Evolutionary conservation across 2,797 vertebrate species (phyloP), one percentile per base, ranked within the genome.

Genomic region (Aselliscus stoliczkanus): DNA sequence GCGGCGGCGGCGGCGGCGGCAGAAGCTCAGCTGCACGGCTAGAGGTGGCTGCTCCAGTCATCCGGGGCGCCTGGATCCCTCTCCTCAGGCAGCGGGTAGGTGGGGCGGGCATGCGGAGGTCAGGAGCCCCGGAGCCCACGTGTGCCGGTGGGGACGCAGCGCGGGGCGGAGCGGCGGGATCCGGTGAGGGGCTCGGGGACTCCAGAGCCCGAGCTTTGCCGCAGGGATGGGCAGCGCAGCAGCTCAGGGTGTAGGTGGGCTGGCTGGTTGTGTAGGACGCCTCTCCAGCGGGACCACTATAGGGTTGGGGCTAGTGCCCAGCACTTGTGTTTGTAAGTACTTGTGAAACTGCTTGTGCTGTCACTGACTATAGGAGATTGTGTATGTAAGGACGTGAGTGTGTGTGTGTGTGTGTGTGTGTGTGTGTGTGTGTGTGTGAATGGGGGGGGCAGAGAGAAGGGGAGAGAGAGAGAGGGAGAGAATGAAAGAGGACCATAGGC

Each of bases 1-100:
- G 95, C 81, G 47, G 85, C 95, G 5, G 95, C 90, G 10, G 92
- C 86, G 79, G 86, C 73, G 64, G 92, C 87, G 44, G 92, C 97
- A 92, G 93, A 65, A 95, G 92, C 96, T 73, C 42, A 60, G 91
- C 83, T 97, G 86, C 0, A 77, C 58, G 86, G 75, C 93, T 67
- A 15, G 54, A 67, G 93, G 95, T 79, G 96, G 96, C 96, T 18
- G 73, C 85, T 92, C 37, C 25, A 4, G 60, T 50, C 93, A 1
- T 62, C 77, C 84, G 6, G 58, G 89, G 93, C 76, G 44, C 94
- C 44, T 29, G 1, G 72, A 70, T 92, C 83, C 56, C 50, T 91
- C 52, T 69, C 87, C 70, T 56, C 62, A 1, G 60, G 85, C 94
- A 58, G 86, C 87, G 14, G 90, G 85, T 93, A 93, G 73, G 95